Evolutionary conservation across 2,113 vertebrate genomes (phyloP), one percentile per base, ranked within the genome.

Genomic region (Colaptes auratus): DNA sequence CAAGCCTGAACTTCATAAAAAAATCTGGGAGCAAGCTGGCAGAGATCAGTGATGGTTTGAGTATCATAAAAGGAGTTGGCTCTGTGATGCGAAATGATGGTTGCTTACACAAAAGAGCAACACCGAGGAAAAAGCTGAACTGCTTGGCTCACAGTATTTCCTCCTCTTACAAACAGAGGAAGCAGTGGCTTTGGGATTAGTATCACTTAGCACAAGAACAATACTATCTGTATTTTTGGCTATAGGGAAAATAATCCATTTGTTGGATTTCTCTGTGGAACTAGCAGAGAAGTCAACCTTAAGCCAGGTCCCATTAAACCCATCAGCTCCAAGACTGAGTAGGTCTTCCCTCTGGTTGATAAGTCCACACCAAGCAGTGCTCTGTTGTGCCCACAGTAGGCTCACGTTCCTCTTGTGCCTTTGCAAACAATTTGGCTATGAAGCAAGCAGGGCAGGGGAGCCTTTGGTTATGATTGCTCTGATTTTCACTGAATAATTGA

Each of bases 331-430:
- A 27, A 44, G 16, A 28, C 55, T n/a, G 14, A 27, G 6, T 4
- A 88, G 21, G 4, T 52, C 3, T 1, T 86, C 3, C 6, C 30
- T 70, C 17, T 33, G 16, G 14, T 4, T 89, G 70, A 27, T 3
- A 7, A 23, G 15, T 8, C 33, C 33, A 3, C 31, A 20, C 42
- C 35, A 35, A 67, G 20, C 16, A 39, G 59, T 79, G 77, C 25
- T 15, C 14, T 52, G 7, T n/a, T 65, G 53, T 82, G 33, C 28
- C 12, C 53, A 12, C 33, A 28, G 31, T 12, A 82, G 12, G 6
- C 7, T 88, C 0, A 0, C 19, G 8, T 17, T 86, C 48, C 61
- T 13, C 20, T 30, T 1, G 3, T 6, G 1, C 6, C 9, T 30
- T 75, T 44, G 36, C 35, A 48, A 56, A 42, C 7, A 3, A 2